Conservation (phyloP, 2,113 vertebrate species). For the Patagioenas fasciata region DNA sequence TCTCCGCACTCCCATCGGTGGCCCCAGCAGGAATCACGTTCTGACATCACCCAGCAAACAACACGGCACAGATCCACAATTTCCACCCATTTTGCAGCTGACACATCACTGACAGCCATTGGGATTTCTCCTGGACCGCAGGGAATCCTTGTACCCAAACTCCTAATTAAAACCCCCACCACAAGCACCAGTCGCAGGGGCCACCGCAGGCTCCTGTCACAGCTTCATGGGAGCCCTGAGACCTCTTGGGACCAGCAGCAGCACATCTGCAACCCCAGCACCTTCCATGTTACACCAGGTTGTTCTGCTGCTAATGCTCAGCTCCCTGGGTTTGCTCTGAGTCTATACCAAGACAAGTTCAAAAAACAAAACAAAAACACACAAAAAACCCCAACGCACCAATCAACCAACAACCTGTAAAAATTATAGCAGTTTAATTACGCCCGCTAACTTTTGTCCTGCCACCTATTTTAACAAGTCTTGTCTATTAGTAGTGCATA, state of each 20-base stretch:
- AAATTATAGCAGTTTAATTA: neutral
- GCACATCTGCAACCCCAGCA: neutral
- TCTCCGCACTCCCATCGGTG: neutral
- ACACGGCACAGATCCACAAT: rapidly evolving
- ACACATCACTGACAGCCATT: neutral
- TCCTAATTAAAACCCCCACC: neutral
- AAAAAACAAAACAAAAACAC: neutral
- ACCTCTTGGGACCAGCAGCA: neutral
- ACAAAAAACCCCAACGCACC: too few relatives aligned
- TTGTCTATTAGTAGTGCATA: neutral
- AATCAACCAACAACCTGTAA: neutral
- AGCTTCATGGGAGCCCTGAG: neutral
- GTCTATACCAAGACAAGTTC: neutral
- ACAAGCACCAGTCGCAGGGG: neutral
- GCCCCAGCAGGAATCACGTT: neutral
- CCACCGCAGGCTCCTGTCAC: rapidly evolving
- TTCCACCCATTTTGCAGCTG: neutral
- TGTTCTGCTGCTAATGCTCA: neutral
- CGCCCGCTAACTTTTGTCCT: neutral
- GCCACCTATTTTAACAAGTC: neutral
- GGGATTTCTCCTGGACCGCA: neutral
- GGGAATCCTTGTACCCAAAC: neutral
- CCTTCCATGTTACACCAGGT: neutral
- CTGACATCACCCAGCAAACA: neutral
- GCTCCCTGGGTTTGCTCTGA: neutral